Base-by-base conservation (phyloP, 2,797 vertebrate genomes). In the Strix occidentalis region DNA sequence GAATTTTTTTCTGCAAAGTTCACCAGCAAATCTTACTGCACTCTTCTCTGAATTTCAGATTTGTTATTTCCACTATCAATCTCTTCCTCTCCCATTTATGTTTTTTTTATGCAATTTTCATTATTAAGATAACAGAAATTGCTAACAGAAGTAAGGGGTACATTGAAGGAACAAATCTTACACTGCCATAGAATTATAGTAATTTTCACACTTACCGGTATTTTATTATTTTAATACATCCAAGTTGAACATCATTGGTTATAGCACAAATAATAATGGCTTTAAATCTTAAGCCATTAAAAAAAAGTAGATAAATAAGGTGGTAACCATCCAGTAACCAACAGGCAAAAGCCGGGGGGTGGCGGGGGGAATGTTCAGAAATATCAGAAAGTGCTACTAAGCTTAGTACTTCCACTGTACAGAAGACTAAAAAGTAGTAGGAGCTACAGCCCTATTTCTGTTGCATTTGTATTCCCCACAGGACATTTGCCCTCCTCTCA, bases 401-500 rank as follows among this genome's bases (percentile, higher is more conserved):
- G 23, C 5, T 83, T 75, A 78, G 11, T 58, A 60, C 66, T 83
- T 83, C 21, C 16, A 58, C 8, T 50, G 13, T 25, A 45, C 1
- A 60, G 31, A 76, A 51, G 8, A 85, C 78, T 21, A 61, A 90
- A 65, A 79, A 54, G 9, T 6, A 56, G 7, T 11, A 84, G 15
- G 53, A 88, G 25, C 21, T 51, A 53, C 29, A 58, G 5, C 4
- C 39, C 7, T 74, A 2, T 46, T 84, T 75, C 50, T 29, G 16
- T 23, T 57, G 13, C 17, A 6, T 74, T 85, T 48, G 5, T 25
- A 48, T 33, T 82, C 37, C 16, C 26, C 50, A 5, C 26, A 19
- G 13, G 24, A 60, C 12, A 2, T 3, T 5, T 25, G n/a, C 1
- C 6, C 5, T 5, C 2, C 6, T 16, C 2, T 0, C 1, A 0